Evolutionary conservation across 2,888 invertebrate species (phyloP), one percentile per base, ranked within the genome.

Genomic region (Dicranocentrus wangi): DNA sequence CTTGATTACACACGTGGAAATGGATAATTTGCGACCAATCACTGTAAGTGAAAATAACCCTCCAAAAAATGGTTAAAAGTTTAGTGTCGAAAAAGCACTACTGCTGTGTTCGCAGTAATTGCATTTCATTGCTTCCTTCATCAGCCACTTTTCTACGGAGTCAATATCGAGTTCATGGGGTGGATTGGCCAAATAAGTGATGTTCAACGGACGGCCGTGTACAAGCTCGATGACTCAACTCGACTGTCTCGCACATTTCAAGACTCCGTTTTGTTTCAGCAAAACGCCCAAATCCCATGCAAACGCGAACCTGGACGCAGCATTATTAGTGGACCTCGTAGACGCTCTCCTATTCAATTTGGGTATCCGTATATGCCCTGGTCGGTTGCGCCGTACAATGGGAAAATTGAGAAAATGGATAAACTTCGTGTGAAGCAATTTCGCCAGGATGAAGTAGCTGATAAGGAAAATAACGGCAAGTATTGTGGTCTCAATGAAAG

Each of bases 141-240:
- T 8, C 42, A 79, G 78, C 23, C 58, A 23, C 43, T 71, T 10
- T 79, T 79, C 32, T 27, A 8, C 17, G 78, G 78, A 60, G 78
- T 79, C 19, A 63, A 39, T 15, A 32, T 79, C 2, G 65, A 71
- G 21, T 65, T 65, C 43, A 25, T 25, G 17, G 71, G 71, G 1
- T 71, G 71, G 71, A 21, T 79, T n/a, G 78, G 78, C 19, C 78
- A 65, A 43, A 60, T 79, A 1, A 25, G 1, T 1, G 71, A 79
- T 2, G 78, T 79, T 8, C 23, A 71, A 7, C 51, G 78, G 1
- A 10, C 43, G 0, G 58, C 19, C 13, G n/a, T 23, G 0, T 71
- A 65, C 42, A 71, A 55, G 7, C 55, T 65, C 2, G 70, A 61
- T 3, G 71, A 63, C 15, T n/a, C 23, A 1, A 28, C 68, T 2